Base-by-base conservation (phyloP, 2,113 vertebrate species). In the Hypomesus transpacificus region DNA sequence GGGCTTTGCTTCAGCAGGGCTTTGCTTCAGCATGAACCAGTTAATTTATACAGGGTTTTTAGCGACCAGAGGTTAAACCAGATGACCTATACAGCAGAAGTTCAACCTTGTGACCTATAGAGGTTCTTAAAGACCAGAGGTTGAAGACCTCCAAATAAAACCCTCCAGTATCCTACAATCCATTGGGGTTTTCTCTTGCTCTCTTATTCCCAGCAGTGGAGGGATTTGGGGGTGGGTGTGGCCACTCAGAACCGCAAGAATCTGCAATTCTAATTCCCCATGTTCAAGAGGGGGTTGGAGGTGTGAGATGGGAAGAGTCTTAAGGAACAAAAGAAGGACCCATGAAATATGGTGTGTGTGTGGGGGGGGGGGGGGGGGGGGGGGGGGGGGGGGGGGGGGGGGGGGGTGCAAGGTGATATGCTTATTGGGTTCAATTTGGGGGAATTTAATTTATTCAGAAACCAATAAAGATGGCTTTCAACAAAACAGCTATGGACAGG, bases 181-280 rank as follows among this genome's bases (percentile, higher is more conserved):
- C 14, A 22, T 59, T 3, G n/a, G 20, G 56, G 9, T 63, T 60
- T 26, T 26, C 21, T 61, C 14, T 9, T 14, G 4, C 13, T 61
- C 16, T 26, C 24, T 26, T 61, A 22, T 61, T 22, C 22, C 26
- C 59, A 16, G 59, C 24, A 61, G 13, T 16, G 22, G 59, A 26
- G 14, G 22, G 24, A 26, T 22, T 39, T 17, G 22, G 60, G 16
- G 62, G 61, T 39, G 18, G 26, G 62, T n/a, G 61, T n/a, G 61
- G 26, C 57, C 54, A 64, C 26, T 31, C 52, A 81, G 77, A 66
- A 56, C 81, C 71, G 75, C 74, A 75, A 31, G 13, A 6, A 87
- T 87, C 77, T 88, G 84, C 82, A 88, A 81, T 86, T 80, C 83
- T 72, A 87, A 89, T 88, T 39, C n/a, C 14, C 1, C 14, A 26